Base-by-base conservation (phyloP, 1,140 invertebrate genomes). In the Ceratina calcarata region DNA sequence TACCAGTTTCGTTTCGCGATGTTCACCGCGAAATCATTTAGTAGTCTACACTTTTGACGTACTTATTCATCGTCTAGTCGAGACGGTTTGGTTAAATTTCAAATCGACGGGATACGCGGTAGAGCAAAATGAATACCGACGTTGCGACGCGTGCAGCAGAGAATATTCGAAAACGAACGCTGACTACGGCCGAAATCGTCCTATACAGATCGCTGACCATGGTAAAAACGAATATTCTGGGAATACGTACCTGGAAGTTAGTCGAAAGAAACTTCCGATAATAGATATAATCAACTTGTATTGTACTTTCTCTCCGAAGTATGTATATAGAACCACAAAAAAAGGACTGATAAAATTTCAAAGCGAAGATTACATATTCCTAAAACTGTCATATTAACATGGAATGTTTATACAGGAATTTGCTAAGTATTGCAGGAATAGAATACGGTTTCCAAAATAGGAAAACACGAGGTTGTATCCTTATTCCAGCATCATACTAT, bases 1-100 rank as follows among this genome's bases (percentile, higher is more conserved):
- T 45, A 22, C 74, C 66, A 45, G 74, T 78, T 78, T 20, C 57
- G 67, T 78, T 70, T 27, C 60, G 58, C 57, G 49, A 32, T 12
- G 24, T 20, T 53, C 53, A 15, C 55, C 55, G 24, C 37, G 53
- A 27, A 15, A 68, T 51, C 32, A 20, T 27, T 13, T 45, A 10
- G 37, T 45, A 45, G 37, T 16, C 32, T 3, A 8, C 4, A 2
- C 6, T 13, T 70, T 37, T 12, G 27, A 18, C 4, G 18, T 20
- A 18, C n/a, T 24, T 27, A 12, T 16, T 12, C 45, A n/a, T 58
- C 49, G 37, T 37, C 61, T 61, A 24, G 18, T 4, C 60, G 60
- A 51, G 62, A 18, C 57, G 55, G 3, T 12, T 45, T 10, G 67
- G 22, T 49, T 70, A 49, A 62, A 70, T 77, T 78, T 71, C 75